Base-by-base conservation (phyloP, 2,888 invertebrate species). In the Polymixis flavicincta region DNA sequence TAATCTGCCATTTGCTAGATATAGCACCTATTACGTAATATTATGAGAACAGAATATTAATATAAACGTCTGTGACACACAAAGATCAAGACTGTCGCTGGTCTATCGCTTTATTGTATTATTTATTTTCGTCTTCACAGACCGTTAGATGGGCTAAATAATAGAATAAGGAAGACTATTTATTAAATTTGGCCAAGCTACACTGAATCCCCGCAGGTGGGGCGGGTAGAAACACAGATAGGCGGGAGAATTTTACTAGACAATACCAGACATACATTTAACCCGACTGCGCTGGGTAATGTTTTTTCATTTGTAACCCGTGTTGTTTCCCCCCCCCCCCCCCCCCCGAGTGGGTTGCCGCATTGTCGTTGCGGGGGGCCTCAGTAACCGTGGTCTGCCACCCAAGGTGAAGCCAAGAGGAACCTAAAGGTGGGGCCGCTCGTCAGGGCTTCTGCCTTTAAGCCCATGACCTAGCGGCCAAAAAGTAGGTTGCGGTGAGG, bases 141-240 rank as follows among this genome's bases (percentile, higher is more conserved):
- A 80, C 80, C 78, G 83, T 85, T 83, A 87, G 76, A 83, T 83
- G 80, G 81, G 76, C 83, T 87, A 87, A 85, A 85, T 87, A 88
- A 89, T 83, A 69, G 76, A 78, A 76, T 79, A 82, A 85, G 71
- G 75, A 84, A 80, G 74, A 78, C 71, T 75, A 82, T 88, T 88
- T 87, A 86, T 85, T 84, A 82, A 88, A 88, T 88, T 87, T 77
- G 63, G 61, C 57, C 78, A 78, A 80, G 84, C 83, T 78, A 80
- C 82, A 78, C 77, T 76, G 78, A 74, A 60, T 84, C 67, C n/a
- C 67, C 61, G 25, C 55, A 77, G 75, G 71, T 74, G 65, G 55
- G 60, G 67, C 19, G 17, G 11, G 57, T 25, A 37, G 37, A 37
- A 5, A 37, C 37, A 37, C 37, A 63, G 54, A 68, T 66, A 70